Base-by-base conservation (phyloP, 30 jellyfish, hydroid and myxozoan species). In the Hydractinia symbiolongicarpus region DNA sequence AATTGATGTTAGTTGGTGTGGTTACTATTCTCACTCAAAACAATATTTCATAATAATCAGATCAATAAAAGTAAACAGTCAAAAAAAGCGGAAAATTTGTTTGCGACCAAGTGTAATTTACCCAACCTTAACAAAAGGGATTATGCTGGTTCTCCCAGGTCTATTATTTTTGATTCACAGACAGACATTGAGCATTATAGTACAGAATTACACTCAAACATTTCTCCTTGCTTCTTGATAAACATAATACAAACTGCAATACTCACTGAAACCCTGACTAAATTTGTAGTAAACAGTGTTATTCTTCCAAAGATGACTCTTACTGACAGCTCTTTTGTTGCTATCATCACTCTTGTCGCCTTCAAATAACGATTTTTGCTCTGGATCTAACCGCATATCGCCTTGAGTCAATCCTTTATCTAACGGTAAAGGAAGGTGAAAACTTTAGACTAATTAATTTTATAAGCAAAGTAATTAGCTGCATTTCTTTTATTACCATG, bases 251-350 rank as follows among this genome's bases (percentile, higher is more conserved):
- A 0, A 30, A 30, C 44, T 30, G 2, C 44, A n/a, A 11, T 68
- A 20, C 85, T 77, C 60, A 77, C 85, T 55, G 79, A 77, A 77
- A 55, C 57, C 81, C 16, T 57, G 17, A 77, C 60, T 79, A 56
- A 77, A 54, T 54, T 77, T 77, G 82, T 77, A 77, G 60, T 77
- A 77, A 16, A 77, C 54, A 55, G 85, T 77, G 55, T 77, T 77
- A 14, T 77, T 61, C 30, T 77, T 57, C 85, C 85, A 77, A 50
- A 77, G 79, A 17, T 20, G 55, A 10, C 60, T 57, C 54, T 74
- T 74, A 52, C 79, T 77, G 15, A 79, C 11, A 5, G 85, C 85
- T 16, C 79, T 79, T 6, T 79, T 79, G 40, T 77, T 77, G 11
- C 16, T 55, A 54, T 79, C 55, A 19, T 54, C 52, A 6, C 1